Evolutionary conservation across 2,888 invertebrate species (phyloP), one percentile per base, ranked within the genome.

Genomic region (Aphodius sticticus): DNA sequence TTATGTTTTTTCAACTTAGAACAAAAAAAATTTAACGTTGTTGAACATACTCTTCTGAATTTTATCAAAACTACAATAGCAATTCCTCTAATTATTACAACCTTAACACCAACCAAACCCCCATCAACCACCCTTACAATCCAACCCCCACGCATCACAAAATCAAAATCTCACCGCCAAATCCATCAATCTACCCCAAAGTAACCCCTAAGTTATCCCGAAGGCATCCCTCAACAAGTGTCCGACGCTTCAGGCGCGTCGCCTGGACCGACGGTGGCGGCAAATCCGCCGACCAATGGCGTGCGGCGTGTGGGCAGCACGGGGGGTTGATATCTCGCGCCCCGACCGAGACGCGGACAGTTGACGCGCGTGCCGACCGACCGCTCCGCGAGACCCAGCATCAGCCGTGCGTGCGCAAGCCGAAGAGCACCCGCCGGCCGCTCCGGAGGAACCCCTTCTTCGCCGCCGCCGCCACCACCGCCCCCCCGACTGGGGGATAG

Each of bases 301-400:
- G 84, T 83, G 82, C 80, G 76, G 76, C 83, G 85, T 83, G 86
- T 85, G 85, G 86, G 86, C 86, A 85, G 87, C 53, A 12, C 53
- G 86, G 86, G 87, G 87, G 86, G 86, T 85, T 85, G 86, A 86
- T 86, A 86, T 86, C 84, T 83, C 83, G 84, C 85, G 82, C 85
- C 84, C 82, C 84, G 85, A 83, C 83, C 86, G 84, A 84, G 84
- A 84, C 86, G 84, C 81, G 85, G 53, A 82, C 87, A 87, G 86
- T 87, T 53, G 53, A 82, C 84, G 86, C 86, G 86, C 87, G 87
- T 86, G 86, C 86, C 85, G 82, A 84, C 83, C 85, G 84, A 9
- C 53, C 7, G 53, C 53, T 7, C 53, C 53, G 12, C 9, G 9
- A 53, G 53, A 7, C 7, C 53, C 53, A 53, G 53, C 53, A 53